Evolutionary conservation across 2,113 vertebrate species (phyloP).

Genomic region (Neotoma lepida): DNA sequence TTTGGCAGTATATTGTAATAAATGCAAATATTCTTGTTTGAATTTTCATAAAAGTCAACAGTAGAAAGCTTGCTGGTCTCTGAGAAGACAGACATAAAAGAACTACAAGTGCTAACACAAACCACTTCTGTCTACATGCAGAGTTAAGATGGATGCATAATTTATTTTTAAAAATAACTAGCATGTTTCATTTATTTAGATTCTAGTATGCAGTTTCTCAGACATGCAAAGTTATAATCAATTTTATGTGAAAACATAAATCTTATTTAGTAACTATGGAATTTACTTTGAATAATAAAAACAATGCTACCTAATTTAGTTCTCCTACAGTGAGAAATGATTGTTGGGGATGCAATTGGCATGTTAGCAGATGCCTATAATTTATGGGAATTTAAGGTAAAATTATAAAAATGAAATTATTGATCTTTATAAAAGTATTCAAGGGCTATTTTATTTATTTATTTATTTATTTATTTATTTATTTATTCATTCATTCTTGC

Average conservation of each 20-base stretch:
- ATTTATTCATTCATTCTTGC: not conserved
- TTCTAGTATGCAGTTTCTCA: slow-evolving; percentile 67
- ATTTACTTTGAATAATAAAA: slow-evolving; percentile 61
- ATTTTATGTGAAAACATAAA: slow-evolving; percentile 81
- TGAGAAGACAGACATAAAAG: slow-evolving; percentile 61
- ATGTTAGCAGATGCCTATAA: slow-evolving; percentile 33
- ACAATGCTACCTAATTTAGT: slow-evolving; percentile 63
- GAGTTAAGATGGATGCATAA: slow-evolving; percentile 76
- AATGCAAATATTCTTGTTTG: slow-evolving; percentile 68
- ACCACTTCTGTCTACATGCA: slow-evolving; percentile 46
- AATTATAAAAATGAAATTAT: slow-evolving; percentile 18
- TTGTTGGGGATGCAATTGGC: slow-evolving; percentile 43
- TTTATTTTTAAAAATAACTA: slow-evolving; percentile 64
- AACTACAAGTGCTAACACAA: slow-evolving; percentile 38
- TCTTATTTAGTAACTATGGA: slow-evolving; percentile 60
- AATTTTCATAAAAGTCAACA: slow-evolving; percentile 74
- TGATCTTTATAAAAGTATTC: not conserved
- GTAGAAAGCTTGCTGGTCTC: slow-evolving; percentile 64
- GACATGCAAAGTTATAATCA: slow-evolving; percentile 65
- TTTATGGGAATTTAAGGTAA: slow-evolving; percentile 6
- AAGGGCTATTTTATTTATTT: too few species aligned
- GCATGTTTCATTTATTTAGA: slow-evolving; percentile 81
- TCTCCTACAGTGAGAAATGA: slow-evolving; percentile 69
- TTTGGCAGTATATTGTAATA: slow-evolving; percentile 65
- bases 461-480: not conserved